Percentiles rank a stretch among this genome's conserved stretches.
Evolutionary conservation across 2,888 invertebrate genomes (phyloP).

Genomic region (Acrobasis repandana): DNA sequence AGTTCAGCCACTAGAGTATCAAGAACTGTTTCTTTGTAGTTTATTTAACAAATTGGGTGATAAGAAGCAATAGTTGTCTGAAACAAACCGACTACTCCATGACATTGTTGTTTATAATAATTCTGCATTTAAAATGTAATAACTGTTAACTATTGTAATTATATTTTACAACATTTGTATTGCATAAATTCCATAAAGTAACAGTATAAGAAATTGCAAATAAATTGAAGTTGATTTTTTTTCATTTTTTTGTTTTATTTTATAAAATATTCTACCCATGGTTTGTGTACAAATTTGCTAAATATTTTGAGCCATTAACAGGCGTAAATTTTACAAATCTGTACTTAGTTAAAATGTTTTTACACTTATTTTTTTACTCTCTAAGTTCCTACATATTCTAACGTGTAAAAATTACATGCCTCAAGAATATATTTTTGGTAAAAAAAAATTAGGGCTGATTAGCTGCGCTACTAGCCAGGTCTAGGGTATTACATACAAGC

Average conservation of each 20-base stretch:
- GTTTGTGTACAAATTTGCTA: too few species aligned
- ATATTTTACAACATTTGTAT: conserved; percentile 79
- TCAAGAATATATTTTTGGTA: too few species aligned
- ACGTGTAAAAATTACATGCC: too few species aligned
- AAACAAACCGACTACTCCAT: conserved; percentile 63
- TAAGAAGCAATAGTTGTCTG: conserved; percentile 44
- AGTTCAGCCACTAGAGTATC: conserved; percentile 47
- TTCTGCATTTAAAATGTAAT: conserved; percentile 79
- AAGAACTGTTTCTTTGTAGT: conserved; percentile 43
- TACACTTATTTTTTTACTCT: too few species aligned
- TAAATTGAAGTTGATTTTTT: conserved; percentile 82
- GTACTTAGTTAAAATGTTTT: too few species aligned
- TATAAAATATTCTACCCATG: not conserved
- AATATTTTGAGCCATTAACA: too few species aligned
- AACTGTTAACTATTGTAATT: conserved; percentile 78
- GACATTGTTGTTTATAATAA: conserved; percentile 70
- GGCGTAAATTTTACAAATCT: too few species aligned
- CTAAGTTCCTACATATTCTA: too few species aligned
- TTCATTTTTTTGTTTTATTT: conserved; percentile 44
- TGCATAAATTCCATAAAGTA: conserved; percentile 77
- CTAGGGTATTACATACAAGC: too few species aligned
- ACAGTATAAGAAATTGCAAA: conserved; percentile 73
- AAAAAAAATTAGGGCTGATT: too few species aligned
- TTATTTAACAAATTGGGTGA: conserved; percentile 41
- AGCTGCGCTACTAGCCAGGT: too few species aligned